phyloP scores from a whole-genome alignment of 2,888 invertebrate species.

The Bellardia pandia region DNA sequence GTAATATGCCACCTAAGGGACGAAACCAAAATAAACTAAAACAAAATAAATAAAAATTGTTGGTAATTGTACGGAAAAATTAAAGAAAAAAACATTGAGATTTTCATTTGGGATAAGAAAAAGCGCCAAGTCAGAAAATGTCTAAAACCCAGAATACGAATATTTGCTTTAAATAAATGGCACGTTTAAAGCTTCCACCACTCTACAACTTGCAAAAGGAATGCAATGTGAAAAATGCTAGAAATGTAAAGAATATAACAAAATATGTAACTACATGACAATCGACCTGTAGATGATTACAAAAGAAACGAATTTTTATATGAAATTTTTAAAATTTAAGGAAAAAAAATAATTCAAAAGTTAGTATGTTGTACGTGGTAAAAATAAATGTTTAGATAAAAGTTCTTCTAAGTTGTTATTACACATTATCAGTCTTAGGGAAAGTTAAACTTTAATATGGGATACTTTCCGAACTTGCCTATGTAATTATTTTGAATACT shows the following conservation, averaged over 20 bases:
- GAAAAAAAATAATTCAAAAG: background rate
- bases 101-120: slow-evolving; percentile 64
- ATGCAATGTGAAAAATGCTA: background rate
- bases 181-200: slow-evolving; percentile 30
- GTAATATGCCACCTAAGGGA: slow-evolving; percentile 75
- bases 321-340: background rate
- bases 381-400: no score
- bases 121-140: slow-evolving; percentile 64
- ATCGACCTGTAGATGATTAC: slow-evolving; percentile 27
- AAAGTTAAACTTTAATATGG: no score
- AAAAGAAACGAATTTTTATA: background rate
- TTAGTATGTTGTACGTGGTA: background rate
- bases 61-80: slow-evolving; percentile 74
- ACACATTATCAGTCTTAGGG: no score
- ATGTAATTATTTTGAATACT: no score
- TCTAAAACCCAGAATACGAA: slow-evolving; percentile 32
- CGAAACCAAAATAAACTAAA: slow-evolving; percentile 14
- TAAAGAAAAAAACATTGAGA: slow-evolving; percentile 41
- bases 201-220: background rate
- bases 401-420: no score
- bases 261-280: slow-evolving; percentile 28
- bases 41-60: slow-evolving; percentile 75
- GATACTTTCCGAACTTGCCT: no score
- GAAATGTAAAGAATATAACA: background rate
- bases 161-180: slow-evolving; percentile 31